A percentile compares a stretch with the other conserved stretches of the same genome.
These are phyloP conservation scores for Ceratoteleas bidentatus DNA, from an alignment of 1,140 invertebrate species.

Conservation along the genomic window DNA sequence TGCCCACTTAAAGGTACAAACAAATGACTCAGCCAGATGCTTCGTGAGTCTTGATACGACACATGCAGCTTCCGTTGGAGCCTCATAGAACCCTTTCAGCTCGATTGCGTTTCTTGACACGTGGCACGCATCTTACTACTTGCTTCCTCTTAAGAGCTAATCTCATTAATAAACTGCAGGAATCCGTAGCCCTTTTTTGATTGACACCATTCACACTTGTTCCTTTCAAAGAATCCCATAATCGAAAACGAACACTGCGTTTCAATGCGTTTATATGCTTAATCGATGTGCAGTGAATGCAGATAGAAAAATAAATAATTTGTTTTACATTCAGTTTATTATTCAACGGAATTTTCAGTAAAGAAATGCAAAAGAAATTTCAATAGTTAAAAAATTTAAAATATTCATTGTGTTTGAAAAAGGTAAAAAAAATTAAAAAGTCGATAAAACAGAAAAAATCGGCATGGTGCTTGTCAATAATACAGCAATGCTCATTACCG, in stretches of 20 bases:
- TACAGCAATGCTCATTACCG: too few species aligned
- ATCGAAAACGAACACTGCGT: neutral
- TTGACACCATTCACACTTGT: slow-evolving; percentile 41
- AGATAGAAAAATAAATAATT: too few species aligned
- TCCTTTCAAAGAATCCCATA: slow-evolving; percentile 6
- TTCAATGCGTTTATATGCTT: too few species aligned
- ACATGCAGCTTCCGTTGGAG: slow-evolving; percentile 54
- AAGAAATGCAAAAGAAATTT: too few species aligned
- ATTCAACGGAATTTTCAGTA: too few species aligned
- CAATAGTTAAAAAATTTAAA: too few species aligned
- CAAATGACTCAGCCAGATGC: slow-evolving; percentile 49
- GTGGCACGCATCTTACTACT: slow-evolving; percentile 62
- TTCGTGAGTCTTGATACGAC: slow-evolving; percentile 26
- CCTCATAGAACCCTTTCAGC: slow-evolving; percentile 60
- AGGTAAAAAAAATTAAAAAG: too few species aligned
- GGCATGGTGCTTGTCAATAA: too few species aligned
- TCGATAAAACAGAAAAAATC: too few species aligned
- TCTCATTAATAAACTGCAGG: slow-evolving; percentile 61
- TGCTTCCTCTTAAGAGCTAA: slow-evolving; percentile 43
- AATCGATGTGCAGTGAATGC: too few species aligned
- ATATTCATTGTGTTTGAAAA: too few species aligned
- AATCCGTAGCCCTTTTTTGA: slow-evolving; percentile 46
- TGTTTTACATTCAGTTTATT: too few species aligned
- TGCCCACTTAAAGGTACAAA: slow-evolving; percentile 55
- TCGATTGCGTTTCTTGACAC: slow-evolving; percentile 62